Conservation (phyloP, 2,888 invertebrate genomes). For the Mythimna loreyi region DNA sequence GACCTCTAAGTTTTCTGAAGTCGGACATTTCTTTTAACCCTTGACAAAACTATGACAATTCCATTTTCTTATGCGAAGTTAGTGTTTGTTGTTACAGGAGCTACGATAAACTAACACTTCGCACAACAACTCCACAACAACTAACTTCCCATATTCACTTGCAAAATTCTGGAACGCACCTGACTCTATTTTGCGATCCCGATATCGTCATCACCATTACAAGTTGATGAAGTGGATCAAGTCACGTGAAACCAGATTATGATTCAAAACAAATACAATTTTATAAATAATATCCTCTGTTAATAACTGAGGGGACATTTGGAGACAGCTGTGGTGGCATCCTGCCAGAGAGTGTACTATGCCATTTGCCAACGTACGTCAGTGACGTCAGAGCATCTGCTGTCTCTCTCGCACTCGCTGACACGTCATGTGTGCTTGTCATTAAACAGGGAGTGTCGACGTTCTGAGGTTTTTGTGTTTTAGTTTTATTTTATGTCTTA, state of each 20-base stretch:
- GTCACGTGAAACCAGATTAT: conserved; percentile 78
- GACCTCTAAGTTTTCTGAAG: neutral
- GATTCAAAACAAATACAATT: conserved; percentile 87
- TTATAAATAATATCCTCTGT: conserved; percentile 83
- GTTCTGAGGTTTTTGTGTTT: conserved; percentile 22
- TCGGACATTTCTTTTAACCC: neutral
- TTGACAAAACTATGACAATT: neutral
- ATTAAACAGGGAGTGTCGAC: conserved; percentile 51
- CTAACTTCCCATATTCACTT: conserved; percentile 30
- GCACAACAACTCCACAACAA: conserved; percentile 18
- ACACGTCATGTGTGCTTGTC: conserved; percentile 57
- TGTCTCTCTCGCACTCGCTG: conserved; percentile 43
- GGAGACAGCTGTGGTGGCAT: conserved; percentile 84
- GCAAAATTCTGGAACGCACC: conserved; percentile 33
- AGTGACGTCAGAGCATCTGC: conserved; percentile 67
- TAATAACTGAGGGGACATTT: conserved; percentile 80
- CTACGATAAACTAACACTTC: neutral
- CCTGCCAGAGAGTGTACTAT: conserved; percentile 78
- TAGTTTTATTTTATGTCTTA: conserved; percentile 26
- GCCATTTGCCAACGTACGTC: conserved; percentile 72
- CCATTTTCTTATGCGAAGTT: neutral
- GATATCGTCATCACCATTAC: conserved; percentile 51
- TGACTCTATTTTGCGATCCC: conserved; percentile 47
- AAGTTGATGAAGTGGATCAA: conserved; percentile 59
- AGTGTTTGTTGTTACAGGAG: too few relatives aligned